Conservation (phyloP, 2,113 vertebrate genomes). For the Oceanodroma tethys region DNA sequence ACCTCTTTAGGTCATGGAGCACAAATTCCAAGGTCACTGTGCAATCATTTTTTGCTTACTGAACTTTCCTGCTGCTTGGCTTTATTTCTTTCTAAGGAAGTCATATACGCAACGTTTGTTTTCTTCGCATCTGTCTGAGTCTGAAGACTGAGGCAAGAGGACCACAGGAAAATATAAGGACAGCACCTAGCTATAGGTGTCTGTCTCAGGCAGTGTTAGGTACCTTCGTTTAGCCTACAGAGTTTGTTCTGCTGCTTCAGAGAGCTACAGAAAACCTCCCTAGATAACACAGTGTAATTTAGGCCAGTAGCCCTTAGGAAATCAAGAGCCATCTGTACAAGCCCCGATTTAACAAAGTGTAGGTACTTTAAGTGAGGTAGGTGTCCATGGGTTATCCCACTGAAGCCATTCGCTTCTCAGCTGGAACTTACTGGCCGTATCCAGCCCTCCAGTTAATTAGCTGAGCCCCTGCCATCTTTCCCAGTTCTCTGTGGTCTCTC, state of each 20-base stretch:
- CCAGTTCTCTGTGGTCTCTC: neutral
- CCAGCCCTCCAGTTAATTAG: neutral
- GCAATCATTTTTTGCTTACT: slow-evolving; percentile 1
- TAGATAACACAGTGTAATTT: neutral
- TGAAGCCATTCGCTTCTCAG: neutral
- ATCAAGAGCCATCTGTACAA: neutral
- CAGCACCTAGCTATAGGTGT: neutral
- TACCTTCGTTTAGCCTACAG: neutral
- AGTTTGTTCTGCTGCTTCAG: neutral
- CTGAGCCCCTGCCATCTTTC: neutral
- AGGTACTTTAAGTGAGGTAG: neutral
- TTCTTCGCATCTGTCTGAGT: neutral
- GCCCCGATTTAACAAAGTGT: neutral
- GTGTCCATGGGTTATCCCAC: neutral
- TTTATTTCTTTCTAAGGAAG: slow-evolving; percentile 24
- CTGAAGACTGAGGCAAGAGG: neutral
- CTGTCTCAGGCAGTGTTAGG: neutral
- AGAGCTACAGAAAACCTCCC: neutral
- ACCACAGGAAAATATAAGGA: neutral
- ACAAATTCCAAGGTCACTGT: slow-evolving; percentile 48
- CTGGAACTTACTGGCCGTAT: neutral
- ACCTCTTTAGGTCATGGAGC: slow-evolving; percentile 22
- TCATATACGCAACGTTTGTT: neutral
- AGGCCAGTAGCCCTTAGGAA: neutral
- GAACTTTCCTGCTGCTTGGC: neutral